These are phyloP conservation scores for Lordiphosa collinella DNA, from an alignment of 1,140 invertebrate genomes.

Conservation along the genomic window DNA sequence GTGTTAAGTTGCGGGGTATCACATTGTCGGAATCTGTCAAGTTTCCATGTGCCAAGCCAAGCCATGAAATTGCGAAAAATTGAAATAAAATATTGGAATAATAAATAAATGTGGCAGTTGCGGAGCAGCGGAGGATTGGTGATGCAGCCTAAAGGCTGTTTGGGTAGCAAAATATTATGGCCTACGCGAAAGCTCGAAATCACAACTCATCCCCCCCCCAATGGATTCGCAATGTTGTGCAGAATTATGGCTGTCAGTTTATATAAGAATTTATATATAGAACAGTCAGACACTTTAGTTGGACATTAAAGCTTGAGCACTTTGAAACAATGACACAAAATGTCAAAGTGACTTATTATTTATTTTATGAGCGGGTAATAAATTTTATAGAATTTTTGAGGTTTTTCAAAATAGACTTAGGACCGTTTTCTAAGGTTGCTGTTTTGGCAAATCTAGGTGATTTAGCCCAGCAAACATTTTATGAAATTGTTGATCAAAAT, in stretches of 20 bases:
- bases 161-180: constrained; percentile 36
- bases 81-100: constrained; percentile 76
- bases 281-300: too few species aligned
- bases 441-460: too few species aligned
- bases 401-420: too few species aligned
- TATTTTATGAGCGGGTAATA: too few species aligned
- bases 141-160: constrained; percentile 12
- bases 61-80: constrained; percentile 72
- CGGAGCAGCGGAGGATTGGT: constrained; percentile 27
- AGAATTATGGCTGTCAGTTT: constrained; percentile 9
- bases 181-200: constrained; percentile 25
- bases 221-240: background rate
- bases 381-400: too few species aligned
- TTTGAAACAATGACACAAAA: too few species aligned
- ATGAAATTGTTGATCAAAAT: too few species aligned
- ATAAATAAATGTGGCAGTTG: constrained; percentile 55
- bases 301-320: too few species aligned
- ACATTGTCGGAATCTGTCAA: constrained; percentile 87
- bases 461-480: too few species aligned
- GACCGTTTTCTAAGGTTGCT: too few species aligned
- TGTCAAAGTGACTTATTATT: too few species aligned
- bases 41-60: constrained; percentile 39
- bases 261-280: too few species aligned
- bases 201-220: constrained; percentile 10
- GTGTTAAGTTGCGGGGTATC: constrained; percentile 88